Base-by-base conservation (phyloP, 2,113 vertebrate species). In the Aldabrachelys gigantea region DNA sequence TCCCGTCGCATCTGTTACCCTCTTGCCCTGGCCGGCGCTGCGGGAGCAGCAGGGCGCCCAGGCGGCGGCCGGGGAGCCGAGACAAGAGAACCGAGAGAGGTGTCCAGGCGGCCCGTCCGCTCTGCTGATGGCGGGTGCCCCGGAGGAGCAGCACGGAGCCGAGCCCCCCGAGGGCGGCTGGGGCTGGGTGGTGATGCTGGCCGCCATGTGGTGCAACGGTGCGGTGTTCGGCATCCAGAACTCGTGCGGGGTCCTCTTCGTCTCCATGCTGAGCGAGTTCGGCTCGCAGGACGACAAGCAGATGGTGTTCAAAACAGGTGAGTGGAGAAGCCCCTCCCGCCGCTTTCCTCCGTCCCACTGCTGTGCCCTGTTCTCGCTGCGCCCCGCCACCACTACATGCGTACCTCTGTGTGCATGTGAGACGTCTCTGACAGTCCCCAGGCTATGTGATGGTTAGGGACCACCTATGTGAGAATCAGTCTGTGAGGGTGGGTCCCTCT, bases 171-270 rank as follows among this genome's bases (percentile, higher is more conserved):
- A 99, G 90, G 99, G 99, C 79, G 99, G 99, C 97, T 99, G 99
- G 99, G 99, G 99, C 10, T 99, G 99, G 99, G 41, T 99, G 85
- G 99, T 99, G 97, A 99, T 99, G 99, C 96, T 99, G 95, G 98
- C 99, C 13, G 98, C 99, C 94, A 99, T 99, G 99, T 99, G 99
- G 99, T 99, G 99, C 92, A 99, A 99, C 96, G 99, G 99, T 27
- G 98, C 99, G 10, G 99, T 99, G 86, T 99, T 99, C 91, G 99
- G 99, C 54, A 99, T 99, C 98, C 99, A 99, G 98, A 99, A 99
- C 97, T 98, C 99, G 1, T 99, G 99, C 95, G 99, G 99, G 3
- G 97, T 99, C 49, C 98, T 99, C 47, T 99, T 99, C 97, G 97
- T 99, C 69, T 98, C 97, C 75, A 98, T 99, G 82, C 98, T 99